Evolutionary conservation across 2,113 vertebrate species (phyloP).

Genomic region (Sphyrna mokarran): DNA sequence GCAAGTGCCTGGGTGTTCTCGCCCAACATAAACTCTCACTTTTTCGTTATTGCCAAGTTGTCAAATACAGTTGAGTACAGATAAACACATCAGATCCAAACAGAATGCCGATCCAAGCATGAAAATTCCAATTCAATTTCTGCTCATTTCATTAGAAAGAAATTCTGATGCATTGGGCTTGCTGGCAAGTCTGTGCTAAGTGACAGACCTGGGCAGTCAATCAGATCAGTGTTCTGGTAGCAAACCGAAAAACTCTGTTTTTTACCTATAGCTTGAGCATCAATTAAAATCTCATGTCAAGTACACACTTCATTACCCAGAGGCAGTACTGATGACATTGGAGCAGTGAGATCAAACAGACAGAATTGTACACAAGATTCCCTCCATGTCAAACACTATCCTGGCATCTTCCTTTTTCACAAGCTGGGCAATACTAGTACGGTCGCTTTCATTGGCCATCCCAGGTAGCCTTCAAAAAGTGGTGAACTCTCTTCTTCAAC

Average conservation of each 20-base stretch:
- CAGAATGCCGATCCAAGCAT: not conserved
- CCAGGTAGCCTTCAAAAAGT: not conserved
- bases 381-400: not conserved
- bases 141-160: conserved; percentile 12
- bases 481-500: not conserved
- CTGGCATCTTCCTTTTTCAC: not conserved
- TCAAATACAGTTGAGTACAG: conserved; percentile 4
- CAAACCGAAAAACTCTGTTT: not conserved
- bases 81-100: conserved; percentile 12
- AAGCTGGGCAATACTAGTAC: too few species aligned
- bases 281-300: not conserved
- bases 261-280: not conserved
- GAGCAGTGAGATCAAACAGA: not conserved
- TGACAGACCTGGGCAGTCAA: not conserved
- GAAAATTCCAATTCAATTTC: not conserved
- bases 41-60: conserved; percentile 12
- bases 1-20: not conserved
- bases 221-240: not conserved
- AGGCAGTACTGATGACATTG: not conserved
- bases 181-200: not conserved
- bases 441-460: not conserved
- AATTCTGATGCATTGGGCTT: not conserved
- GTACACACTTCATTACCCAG: not conserved
- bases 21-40: not conserved
- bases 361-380: not conserved